Conservation (phyloP, 2,113 vertebrate genomes). For the Hippocampus barbouri region DNA sequence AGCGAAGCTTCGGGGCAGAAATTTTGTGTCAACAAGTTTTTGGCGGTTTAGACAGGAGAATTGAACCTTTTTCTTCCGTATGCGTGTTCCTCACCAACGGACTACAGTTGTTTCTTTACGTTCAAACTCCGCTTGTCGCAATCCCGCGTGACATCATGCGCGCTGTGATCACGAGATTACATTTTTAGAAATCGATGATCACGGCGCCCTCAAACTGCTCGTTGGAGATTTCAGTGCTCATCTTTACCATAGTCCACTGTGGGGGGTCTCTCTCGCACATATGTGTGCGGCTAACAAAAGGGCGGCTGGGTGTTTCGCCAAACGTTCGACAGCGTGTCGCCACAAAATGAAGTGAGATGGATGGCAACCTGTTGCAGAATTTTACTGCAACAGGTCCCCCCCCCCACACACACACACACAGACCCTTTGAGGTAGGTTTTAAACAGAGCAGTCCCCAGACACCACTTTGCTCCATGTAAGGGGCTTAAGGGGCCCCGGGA, state of each 20-base stretch:
- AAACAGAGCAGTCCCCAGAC: slow-evolving; percentile 48
- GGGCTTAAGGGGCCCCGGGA: slow-evolving; percentile 58
- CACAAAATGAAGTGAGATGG: slow-evolving; percentile 46
- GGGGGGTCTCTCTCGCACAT: slow-evolving; percentile 11
- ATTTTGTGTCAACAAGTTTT: no score
- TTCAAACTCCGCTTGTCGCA: no score
- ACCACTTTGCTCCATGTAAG: slow-evolving; percentile 54
- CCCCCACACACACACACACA: slow-evolving; percentile 28
- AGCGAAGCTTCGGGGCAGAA: no score
- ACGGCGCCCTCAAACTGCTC: no score
- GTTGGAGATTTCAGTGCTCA: slow-evolving; percentile 47
- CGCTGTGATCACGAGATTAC: no score
- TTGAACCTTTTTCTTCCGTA: no score
- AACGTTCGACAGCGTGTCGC: slow-evolving; percentile 10
- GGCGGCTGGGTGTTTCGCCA: slow-evolving; percentile 24
- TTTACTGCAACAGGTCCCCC: slow-evolving; percentile 33
- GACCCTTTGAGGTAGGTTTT: slow-evolving; percentile 55
- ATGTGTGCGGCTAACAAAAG: slow-evolving; percentile 10
- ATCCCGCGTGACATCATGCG: no score
- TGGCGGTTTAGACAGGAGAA: no score
- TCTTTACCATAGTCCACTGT: slow-evolving; percentile 33
- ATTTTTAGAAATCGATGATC: no score
- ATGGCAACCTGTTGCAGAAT: slow-evolving; percentile 42
- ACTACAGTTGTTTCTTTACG: no score
- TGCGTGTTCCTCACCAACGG: slow-evolving; percentile 33